Percentiles rank a stretch among this genome's conserved stretches.
phyloP scores from a whole-genome alignment of 2,797 vertebrate genomes.

The Manis pentadactyla region DNA sequence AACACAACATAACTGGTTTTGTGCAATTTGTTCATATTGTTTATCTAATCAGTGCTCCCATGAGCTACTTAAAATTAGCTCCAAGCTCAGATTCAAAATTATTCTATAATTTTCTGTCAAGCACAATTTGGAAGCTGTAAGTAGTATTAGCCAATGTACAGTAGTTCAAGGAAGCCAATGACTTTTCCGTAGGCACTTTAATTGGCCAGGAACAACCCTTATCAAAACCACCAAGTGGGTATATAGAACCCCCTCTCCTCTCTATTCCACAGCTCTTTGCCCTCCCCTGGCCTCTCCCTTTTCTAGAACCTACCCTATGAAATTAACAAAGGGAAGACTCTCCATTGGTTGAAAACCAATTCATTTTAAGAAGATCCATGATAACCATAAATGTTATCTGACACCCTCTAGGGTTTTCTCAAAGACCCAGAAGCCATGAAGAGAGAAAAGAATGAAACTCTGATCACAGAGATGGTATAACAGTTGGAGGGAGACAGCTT shows the following conservation, averaged over 20 bases:
- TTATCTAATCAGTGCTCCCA: not conserved
- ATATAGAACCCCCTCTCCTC: not conserved
- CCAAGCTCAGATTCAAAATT: conserved; percentile 25
- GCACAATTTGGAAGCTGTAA: not conserved
- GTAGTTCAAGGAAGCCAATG: not conserved
- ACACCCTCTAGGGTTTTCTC: not conserved
- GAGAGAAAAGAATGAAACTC: not conserved
- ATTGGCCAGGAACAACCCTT: not conserved
- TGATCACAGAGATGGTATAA: not conserved
- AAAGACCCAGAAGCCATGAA: not conserved
- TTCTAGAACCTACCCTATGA: not conserved
- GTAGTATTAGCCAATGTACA: not conserved
- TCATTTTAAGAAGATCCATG: not conserved
- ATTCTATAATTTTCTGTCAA: not conserved
- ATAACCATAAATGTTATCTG: not conserved
- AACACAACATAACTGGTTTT: not conserved
- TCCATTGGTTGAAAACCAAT: not conserved
- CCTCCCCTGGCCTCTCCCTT: not conserved
- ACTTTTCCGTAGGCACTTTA: not conserved
- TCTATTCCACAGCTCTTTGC: not conserved
- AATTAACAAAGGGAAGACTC: not conserved
- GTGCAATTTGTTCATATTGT: not conserved
- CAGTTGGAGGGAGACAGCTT: not conserved
- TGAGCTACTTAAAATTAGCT: conserved; percentile 46
- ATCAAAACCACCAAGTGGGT: not conserved